Percentiles rank a stretch among this genome's conserved stretches.
These are phyloP conservation scores for Speoplatyrhinus poulsoni DNA, from an alignment of 2,113 vertebrate species.

Conservation along the genomic window DNA sequence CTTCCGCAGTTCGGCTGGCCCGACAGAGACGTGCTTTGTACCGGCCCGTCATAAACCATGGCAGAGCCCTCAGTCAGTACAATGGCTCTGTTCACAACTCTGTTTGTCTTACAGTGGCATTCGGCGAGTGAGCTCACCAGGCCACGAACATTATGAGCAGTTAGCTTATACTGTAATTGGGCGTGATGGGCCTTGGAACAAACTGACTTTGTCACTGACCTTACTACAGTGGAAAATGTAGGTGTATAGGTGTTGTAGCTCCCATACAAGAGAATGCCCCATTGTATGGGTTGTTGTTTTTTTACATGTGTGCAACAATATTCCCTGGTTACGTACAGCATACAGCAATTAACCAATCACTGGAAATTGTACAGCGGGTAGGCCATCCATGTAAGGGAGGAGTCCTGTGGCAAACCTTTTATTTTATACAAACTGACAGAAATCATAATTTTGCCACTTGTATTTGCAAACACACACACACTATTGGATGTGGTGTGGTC, in stretches of 20 bases:
- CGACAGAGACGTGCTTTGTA: conserved; percentile 69
- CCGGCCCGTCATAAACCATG: conserved; percentile 50
- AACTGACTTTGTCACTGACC: conserved; percentile 7
- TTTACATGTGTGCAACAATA: neutral
- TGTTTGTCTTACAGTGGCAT: conserved; percentile 57
- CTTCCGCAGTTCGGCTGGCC: conserved; percentile 46
- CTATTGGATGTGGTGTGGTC: conserved; percentile 3
- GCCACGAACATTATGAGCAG: conserved; percentile 24
- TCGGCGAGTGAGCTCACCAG: conserved; percentile 58
- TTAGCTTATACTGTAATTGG: conserved; percentile 11
- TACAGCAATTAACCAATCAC: conserved; percentile 1
- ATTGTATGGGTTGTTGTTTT: no score
- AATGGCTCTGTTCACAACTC: conserved; percentile 66
- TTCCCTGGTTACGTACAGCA: conserved; percentile 10
- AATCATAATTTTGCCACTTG: conserved; percentile 5
- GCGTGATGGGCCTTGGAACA: conserved; percentile 30
- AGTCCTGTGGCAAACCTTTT: neutral
- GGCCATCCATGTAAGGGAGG: conserved; percentile 7
- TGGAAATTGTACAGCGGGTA: conserved; percentile 17
- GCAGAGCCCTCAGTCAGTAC: conserved; percentile 49
- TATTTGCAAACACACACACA: neutral
- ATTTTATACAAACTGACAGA: neutral
- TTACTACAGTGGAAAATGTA: conserved; percentile 7
- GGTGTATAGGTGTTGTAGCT: neutral
- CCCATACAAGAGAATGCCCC: no score